Conservation (phyloP, 2,888 invertebrate species). For the Nomada fabriciana region DNA sequence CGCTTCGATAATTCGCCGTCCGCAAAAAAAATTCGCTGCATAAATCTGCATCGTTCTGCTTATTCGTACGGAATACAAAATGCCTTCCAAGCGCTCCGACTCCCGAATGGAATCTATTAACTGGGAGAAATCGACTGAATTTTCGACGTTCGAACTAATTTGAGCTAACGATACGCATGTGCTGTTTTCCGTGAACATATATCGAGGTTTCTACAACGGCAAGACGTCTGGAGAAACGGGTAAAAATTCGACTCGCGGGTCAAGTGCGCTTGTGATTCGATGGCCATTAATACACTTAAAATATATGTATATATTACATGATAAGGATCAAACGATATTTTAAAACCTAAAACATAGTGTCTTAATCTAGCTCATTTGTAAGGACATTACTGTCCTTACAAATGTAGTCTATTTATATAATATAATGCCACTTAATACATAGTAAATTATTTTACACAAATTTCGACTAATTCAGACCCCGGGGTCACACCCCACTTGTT, state of each 20-base stretch:
- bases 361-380: too few relatives aligned
- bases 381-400: too few relatives aligned
- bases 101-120: background rate
- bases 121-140: slow-evolving; percentile 9
- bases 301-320: too few relatives aligned
- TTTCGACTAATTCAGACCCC: too few relatives aligned
- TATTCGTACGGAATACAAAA: background rate
- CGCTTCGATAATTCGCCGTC: background rate
- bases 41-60: slow-evolving; percentile 15
- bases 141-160: slow-evolving; percentile 25
- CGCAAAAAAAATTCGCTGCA: background rate
- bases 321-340: too few relatives aligned
- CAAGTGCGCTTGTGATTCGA: slow-evolving; percentile 13
- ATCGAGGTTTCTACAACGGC: background rate
- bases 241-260: slow-evolving; percentile 29
- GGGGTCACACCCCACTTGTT: too few relatives aligned
- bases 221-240: background rate
- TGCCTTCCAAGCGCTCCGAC: background rate
- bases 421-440: too few relatives aligned
- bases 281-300: slow-evolving; percentile 18
- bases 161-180: background rate
- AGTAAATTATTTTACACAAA: too few relatives aligned
- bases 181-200: background rate
- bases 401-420: too few relatives aligned
- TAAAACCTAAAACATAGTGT: too few relatives aligned